A percentile compares a stretch with the other conserved stretches of the same genome.
phyloP scores from a whole-genome alignment of 2,113 vertebrate species.

The Heloderma charlesbogerti region DNA sequence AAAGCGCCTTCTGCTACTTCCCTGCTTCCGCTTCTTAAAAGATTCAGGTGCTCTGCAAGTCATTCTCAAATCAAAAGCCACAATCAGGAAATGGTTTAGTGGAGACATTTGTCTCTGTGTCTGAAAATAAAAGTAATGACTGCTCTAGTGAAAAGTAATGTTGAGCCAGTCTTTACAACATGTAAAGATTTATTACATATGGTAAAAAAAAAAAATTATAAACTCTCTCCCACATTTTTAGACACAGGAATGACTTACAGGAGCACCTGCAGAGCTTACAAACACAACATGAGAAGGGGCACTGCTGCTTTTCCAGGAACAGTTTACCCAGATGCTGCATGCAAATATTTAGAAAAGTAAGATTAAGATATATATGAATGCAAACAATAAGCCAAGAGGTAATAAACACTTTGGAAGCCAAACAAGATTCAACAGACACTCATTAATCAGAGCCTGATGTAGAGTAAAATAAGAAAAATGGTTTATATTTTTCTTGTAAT shows the following conservation, averaged over 20 bases:
- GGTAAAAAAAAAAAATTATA: background rate
- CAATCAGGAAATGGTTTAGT: background rate
- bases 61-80: background rate
- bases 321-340: background rate
- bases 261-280: background rate
- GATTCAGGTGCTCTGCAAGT: background rate
- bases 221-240: background rate
- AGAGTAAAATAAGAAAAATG: constrained; percentile 1
- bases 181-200: background rate
- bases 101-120: background rate
- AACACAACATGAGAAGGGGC: background rate
- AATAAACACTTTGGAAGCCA: constrained; percentile 1
- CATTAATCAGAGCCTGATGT: constrained; percentile 1
- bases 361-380: background rate
- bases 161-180: background rate
- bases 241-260: background rate
- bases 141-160: background rate
- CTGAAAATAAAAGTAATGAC: background rate
- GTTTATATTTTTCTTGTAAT: background rate
- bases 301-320: background rate
- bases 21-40: background rate
- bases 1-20: background rate
- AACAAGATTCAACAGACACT: background rate
- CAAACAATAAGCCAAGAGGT: background rate
- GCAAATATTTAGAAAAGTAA: background rate